A percentile compares a stretch with the other conserved stretches of the same genome.
Conservation (phyloP, 2,888 invertebrate species). For the Phalera bucephala region DNA sequence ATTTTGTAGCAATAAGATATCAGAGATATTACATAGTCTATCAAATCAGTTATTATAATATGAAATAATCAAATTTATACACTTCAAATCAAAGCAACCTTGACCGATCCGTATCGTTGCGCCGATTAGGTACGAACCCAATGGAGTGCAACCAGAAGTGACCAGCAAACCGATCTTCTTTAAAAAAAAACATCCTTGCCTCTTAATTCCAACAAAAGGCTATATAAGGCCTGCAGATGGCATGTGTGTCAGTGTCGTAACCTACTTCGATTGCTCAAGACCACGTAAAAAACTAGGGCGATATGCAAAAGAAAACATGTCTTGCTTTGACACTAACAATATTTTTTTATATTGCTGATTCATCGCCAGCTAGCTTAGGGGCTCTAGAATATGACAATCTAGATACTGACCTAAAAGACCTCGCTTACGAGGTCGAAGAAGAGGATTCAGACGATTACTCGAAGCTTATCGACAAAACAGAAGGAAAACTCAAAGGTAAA, state of each 20-base stretch:
- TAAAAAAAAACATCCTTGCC: constrained; percentile 67
- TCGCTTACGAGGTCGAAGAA: constrained; percentile 60
- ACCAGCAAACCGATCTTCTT: constrained; percentile 41
- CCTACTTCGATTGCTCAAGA: constrained; percentile 71
- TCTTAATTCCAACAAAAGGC: constrained; percentile 54
- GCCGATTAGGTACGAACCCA: constrained; percentile 49
- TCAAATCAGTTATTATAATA: too few species aligned
- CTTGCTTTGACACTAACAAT: constrained; percentile 53
- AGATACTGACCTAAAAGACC: constrained; percentile 52
- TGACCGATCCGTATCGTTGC: constrained; percentile 62
- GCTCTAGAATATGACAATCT: constrained; percentile 57
- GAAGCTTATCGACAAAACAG: constrained; percentile 45
- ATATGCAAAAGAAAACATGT: constrained; percentile 58
- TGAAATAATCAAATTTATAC: neutral
- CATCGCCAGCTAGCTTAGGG: constrained; percentile 50
- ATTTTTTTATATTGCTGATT: constrained; percentile 43
- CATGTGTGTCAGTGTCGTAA: constrained; percentile 82
- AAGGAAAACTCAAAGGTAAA: constrained; percentile 17
- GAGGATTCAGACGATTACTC: constrained; percentile 58
- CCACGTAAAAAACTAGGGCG: constrained; percentile 43
- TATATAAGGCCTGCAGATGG: constrained; percentile 60
- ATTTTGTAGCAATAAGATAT: too few species aligned
- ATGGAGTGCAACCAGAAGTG: constrained; percentile 52
- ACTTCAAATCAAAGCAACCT: constrained; percentile 36
- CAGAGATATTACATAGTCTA: too few species aligned